Evolutionary conservation across 2,888 invertebrate species (phyloP), one percentile per base, ranked within the genome.

Genomic region (Diarsia rubi): DNA sequence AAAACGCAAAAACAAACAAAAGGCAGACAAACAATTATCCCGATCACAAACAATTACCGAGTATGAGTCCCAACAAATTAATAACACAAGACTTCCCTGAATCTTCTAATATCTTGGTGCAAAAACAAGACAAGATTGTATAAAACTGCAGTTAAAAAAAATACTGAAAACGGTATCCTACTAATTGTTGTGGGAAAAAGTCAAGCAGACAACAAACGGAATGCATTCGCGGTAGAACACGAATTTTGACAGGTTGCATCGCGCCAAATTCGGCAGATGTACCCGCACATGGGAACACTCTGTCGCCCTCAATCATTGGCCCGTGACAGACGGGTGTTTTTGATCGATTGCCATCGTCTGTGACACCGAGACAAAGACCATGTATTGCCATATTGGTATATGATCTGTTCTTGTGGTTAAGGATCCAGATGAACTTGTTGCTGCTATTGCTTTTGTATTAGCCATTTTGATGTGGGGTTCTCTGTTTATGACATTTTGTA

Each of bases 321-420:
- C 84, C 69, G 74, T 88, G 89, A 88, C 89, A 90, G 88, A 81
- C 85, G 70, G 77, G 75, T 69, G 78, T 88, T 88, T 90, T 89
- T 93, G 94, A 94, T 94, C 91, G 94, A 94, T 93, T 84, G 88
- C 82, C 80, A 74, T 86, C 66, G 83, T 75, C 76, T 81, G 73
- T 85, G 79, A 81, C 83, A 83, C 70, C 74, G 79, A 86, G 77
- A 88, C 86, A 84, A 84, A 86, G 87, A 82, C 78, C 77, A 68
- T 84, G 81, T 77, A 83, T 84, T 85, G 78, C 79, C 78, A 71
- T 83, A 75, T 78, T 76, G 45, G 65, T 66, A 73, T 49, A 74
- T 83, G 77, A 71, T 79, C 81, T 69, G 67, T 79, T 81, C 78
- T 79, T 81, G 73, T 70, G 68, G 59, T 66, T 76, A 78, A 74